Percentiles rank a stretch among this genome's conserved stretches.
phyloP scores from a whole-genome alignment of 2,888 invertebrate species.

The Sycophila texana region DNA sequence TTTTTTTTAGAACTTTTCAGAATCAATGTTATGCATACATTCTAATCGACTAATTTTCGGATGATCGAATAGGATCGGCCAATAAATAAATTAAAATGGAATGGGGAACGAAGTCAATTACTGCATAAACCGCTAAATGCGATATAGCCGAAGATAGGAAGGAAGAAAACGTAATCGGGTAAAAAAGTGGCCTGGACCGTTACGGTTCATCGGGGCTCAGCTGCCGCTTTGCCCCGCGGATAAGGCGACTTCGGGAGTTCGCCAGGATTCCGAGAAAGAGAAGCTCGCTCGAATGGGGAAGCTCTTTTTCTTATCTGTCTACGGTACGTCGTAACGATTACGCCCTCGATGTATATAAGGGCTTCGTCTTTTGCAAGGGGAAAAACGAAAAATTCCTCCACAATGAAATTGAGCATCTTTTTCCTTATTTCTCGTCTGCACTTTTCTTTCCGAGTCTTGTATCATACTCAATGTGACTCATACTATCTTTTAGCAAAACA shows the following conservation, averaged over 20 bases:
- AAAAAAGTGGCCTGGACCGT: constrained; percentile 60
- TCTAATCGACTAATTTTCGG: too few relatives aligned
- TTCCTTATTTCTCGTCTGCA: constrained; percentile 32
- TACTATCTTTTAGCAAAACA: too few relatives aligned
- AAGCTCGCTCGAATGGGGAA: constrained; percentile 54
- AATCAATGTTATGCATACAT: too few relatives aligned
- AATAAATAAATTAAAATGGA: too few relatives aligned
- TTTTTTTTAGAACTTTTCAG: too few relatives aligned
- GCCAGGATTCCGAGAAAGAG: constrained; percentile 60
- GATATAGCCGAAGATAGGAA: not conserved
- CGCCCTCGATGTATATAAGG: constrained; percentile 64
- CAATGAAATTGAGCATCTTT: constrained; percentile 34
- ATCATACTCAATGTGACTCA: not conserved
- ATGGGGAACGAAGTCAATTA: too few relatives aligned
- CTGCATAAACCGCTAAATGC: too few relatives aligned
- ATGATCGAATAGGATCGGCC: too few relatives aligned
- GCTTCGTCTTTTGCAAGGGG: constrained; percentile 7
- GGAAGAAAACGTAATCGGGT: constrained; percentile 25
- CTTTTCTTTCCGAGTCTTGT: not conserved
- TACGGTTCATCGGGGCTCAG: constrained; percentile 67
- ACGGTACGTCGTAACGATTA: constrained; percentile 69
- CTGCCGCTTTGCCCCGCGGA: constrained; percentile 61
- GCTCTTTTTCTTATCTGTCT: constrained; percentile 68
- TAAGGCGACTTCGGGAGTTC: constrained; percentile 66
- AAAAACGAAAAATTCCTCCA: constrained; percentile 48